Conservation (phyloP, 2,797 vertebrate species). For the Xiphorhynchus erythropygius region DNA sequence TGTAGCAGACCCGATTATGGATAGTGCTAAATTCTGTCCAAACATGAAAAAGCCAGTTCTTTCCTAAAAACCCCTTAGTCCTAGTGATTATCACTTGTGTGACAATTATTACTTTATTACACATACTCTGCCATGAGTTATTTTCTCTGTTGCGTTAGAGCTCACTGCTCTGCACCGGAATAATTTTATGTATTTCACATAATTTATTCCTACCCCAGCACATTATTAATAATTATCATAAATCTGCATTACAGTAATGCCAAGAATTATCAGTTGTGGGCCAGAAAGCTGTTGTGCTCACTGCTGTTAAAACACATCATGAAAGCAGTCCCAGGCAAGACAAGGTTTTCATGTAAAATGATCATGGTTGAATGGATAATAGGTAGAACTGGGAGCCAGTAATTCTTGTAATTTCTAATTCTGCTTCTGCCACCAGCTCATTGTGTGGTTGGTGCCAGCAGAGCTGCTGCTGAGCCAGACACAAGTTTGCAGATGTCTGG, state of each 20-base stretch:
- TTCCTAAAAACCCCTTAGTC: background rate
- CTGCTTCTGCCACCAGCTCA: background rate
- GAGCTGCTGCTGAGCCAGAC: background rate
- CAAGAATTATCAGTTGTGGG: background rate
- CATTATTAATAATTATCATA: constrained; percentile 42
- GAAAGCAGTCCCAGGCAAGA: background rate
- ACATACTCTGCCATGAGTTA: background rate
- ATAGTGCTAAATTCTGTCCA: background rate
- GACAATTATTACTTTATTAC: background rate
- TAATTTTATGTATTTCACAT: background rate
- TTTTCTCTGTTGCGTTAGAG: background rate
- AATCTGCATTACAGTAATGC: background rate
- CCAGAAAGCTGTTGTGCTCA: background rate
- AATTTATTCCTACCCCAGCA: constrained; percentile 6
- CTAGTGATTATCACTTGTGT: background rate
- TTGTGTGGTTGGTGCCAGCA: background rate
- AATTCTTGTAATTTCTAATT: background rate
- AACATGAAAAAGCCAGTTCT: background rate
- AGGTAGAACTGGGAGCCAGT: background rate
- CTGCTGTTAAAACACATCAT: background rate
- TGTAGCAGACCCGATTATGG: background rate
- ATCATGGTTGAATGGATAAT: background rate
- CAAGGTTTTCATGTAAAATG: background rate
- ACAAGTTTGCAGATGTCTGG: background rate
- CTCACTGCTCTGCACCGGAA: background rate